Conservation (phyloP, 2,888 invertebrate genomes). For the Nasonia oneida region DNA sequence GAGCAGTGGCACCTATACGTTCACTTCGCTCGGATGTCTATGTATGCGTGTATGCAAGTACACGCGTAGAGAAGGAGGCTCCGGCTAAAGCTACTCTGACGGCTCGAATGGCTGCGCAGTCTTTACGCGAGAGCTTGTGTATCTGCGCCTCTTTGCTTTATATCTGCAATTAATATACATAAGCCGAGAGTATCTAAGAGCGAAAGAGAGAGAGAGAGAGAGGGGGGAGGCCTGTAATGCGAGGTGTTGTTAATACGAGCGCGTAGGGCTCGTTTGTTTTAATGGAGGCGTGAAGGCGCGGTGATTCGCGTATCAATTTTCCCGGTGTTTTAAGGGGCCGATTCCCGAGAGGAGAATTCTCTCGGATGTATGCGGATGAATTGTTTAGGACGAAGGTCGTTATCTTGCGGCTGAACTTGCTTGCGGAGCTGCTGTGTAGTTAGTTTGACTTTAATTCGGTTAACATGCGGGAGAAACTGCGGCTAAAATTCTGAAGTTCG, state of each 20-base stretch:
- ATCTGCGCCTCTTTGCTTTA: constrained; percentile 28
- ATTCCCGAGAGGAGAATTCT: constrained; percentile 1
- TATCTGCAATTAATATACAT: constrained; percentile 44
- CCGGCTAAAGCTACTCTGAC: background rate
- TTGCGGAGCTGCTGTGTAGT: background rate
- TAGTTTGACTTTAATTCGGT: background rate
- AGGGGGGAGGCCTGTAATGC: background rate
- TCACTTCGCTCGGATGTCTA: background rate
- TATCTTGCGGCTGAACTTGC: background rate
- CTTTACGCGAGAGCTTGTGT: constrained; percentile 7
- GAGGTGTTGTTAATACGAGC: constrained; percentile 20
- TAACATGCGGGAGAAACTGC: background rate
- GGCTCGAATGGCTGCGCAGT: background rate
- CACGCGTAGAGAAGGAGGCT: background rate
- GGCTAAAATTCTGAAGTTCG: constrained; percentile 1
- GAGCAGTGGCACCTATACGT: background rate
- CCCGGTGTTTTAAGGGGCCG: background rate
- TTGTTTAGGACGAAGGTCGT: background rate
- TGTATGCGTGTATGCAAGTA: background rate
- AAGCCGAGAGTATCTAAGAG: background rate
- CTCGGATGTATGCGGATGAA: background rate
- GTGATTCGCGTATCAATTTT: constrained; percentile 13
- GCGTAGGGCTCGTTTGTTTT: background rate
- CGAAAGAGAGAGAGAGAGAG: too few species aligned
- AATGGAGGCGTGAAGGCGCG: background rate